Base-by-base conservation (phyloP, 2,888 invertebrate genomes). In the Corythucha ciliata region DNA sequence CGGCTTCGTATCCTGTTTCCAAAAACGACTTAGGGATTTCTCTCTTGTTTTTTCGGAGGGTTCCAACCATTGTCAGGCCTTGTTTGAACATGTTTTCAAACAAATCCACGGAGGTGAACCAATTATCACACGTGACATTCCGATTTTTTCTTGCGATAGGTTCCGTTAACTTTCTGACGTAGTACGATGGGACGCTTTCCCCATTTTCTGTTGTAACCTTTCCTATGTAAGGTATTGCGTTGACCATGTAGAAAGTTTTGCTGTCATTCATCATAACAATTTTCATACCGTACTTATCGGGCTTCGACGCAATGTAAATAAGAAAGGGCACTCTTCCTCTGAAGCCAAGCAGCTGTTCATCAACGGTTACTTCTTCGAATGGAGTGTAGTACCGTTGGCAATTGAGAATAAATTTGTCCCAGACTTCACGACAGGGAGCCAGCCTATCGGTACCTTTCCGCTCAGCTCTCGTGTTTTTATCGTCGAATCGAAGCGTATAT, bases 191-290 rank as follows among this genome's bases (percentile, higher is more conserved):
- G n/a, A n/a, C 34, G 3, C 20, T 5, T n/a, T 44, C 18, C 12
- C 20, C 20, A 7, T 29, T 6, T 2, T 4, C 7, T 5, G 21
- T 2, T 2, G 6, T 12, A 3, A 52, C 5, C 7, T 52, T 48
- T 24, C 47, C 47, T 2, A 39, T 25, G 26, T 52, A 52, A 1
- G 48, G 48, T 3, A 48, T 53, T 7, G 48, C 53, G 29, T 50
- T 54, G 2, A 54, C 16, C 54, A 54, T 54, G 14, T 50, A 54
- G n/a, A 14, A 20, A 8, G 53, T 45, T 1, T 50, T 37, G 3
- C 36, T 10, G 39, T 53, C 53, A 33, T 46, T 46, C 34, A 46
- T 34, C 33, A 46, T 34, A 1, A 46, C 22, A 8, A 46, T 46
- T 22, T 46, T 46, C 33, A 46, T 21, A 2, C 21, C 22, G 22